Conservation (phyloP, 2,113 vertebrate species). For the Falco punctatus region DNA sequence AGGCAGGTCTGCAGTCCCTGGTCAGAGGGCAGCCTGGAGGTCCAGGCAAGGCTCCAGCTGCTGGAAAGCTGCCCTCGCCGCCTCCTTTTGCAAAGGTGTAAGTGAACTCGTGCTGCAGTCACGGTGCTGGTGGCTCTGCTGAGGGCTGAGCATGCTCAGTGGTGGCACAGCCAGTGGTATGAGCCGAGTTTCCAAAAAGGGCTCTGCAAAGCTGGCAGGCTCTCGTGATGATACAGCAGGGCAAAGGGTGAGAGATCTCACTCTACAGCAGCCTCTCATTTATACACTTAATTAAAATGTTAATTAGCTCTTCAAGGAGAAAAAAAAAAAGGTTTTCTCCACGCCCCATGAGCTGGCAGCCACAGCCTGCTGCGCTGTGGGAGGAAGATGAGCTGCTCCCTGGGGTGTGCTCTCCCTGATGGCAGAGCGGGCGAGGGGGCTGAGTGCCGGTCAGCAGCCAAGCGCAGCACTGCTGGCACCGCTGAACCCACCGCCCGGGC, state of each 20-base stretch:
- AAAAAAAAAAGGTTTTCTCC: not conserved
- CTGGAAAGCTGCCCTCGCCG: not conserved
- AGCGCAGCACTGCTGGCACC: not conserved
- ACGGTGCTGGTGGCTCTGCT: not conserved
- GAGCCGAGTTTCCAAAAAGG: not conserved
- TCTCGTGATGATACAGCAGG: not conserved
- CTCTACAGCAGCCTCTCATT: not conserved
- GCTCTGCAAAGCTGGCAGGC: not conserved
- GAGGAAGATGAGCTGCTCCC: not conserved
- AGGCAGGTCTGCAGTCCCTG: accelerated
- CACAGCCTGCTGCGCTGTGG: accelerated
- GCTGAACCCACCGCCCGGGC: not conserved
- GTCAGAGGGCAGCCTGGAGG: not conserved
- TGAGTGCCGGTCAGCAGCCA: not conserved
- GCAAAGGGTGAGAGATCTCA: not conserved
- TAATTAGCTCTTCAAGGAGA: not conserved
- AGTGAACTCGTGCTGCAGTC: not conserved
- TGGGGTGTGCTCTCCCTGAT: not conserved
- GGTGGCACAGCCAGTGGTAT: not conserved
- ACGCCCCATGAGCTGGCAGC: not conserved
- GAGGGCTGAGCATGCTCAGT: not conserved
- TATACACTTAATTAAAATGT: not conserved
- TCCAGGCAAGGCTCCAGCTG: not conserved
- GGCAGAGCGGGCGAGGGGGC: not conserved
- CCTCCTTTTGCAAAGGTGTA: not conserved